Conservation (phyloP, 2,113 vertebrate species). For the Leucoraja erinaceus region DNA sequence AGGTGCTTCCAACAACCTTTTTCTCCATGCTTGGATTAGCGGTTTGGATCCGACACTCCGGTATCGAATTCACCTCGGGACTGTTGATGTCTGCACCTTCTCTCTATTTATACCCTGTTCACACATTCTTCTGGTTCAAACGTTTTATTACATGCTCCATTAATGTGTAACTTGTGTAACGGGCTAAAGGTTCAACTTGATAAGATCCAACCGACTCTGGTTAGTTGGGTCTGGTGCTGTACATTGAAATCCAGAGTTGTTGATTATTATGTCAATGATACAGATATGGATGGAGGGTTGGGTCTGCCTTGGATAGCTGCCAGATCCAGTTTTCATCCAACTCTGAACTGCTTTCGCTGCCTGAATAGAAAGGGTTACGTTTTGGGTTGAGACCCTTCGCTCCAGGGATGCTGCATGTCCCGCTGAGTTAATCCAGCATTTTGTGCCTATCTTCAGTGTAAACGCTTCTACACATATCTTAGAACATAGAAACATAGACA, state of each 20-base stretch:
- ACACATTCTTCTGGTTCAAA: background rate
- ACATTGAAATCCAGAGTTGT: background rate
- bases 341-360: background rate
- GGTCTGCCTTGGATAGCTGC: background rate
- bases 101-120: background rate
- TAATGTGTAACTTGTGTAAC: slow-evolving; percentile 19
- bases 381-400: no score
- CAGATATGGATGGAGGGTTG: background rate
- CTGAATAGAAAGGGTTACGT: background rate
- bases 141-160: background rate
- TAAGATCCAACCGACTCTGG: background rate
- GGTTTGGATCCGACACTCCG: background rate
- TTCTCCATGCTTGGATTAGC: background rate
- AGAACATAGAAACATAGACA: no score
- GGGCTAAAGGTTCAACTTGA: background rate
- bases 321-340: background rate
- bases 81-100: background rate
- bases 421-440: no score
- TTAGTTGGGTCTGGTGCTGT: background rate
- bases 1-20: background rate
- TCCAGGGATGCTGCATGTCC: no score
- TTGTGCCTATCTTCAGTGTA: no score
- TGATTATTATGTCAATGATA: background rate
- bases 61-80: background rate
- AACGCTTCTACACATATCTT: no score